phyloP scores from a whole-genome alignment of 2,113 vertebrate genomes.

The Diphyllodes magnificus region DNA sequence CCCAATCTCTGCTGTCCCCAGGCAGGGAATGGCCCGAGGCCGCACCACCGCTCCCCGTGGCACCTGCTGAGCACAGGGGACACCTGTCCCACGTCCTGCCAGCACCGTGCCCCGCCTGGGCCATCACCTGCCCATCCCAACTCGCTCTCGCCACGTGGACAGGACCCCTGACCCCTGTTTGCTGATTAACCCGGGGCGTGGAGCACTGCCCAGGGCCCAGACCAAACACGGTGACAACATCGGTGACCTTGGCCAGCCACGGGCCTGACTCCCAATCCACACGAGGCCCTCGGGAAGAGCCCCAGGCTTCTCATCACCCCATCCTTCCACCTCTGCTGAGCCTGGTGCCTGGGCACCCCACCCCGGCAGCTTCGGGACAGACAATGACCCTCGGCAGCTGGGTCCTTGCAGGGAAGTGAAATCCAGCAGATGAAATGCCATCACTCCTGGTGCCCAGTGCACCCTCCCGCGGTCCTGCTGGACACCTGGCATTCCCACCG shows the following conservation, averaged over 20 bases:
- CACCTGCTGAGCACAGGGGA: fast-evolving
- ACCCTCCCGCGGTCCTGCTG: fast-evolving
- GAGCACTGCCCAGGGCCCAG: background rate
- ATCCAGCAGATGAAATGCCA: fast-evolving
- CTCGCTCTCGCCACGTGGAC: fast-evolving
- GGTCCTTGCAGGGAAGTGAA: background rate
- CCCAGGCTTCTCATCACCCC: fast-evolving
- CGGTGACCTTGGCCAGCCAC: background rate
- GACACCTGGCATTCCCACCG: fast-evolving
- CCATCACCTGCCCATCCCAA: fast-evolving
- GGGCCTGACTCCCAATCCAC: fast-evolving
- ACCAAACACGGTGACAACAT: background rate
- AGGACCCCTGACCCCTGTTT: background rate
- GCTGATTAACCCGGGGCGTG: background rate
- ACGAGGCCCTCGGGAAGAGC: fast-evolving
- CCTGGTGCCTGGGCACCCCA: fast-evolving
- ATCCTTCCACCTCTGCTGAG: fast-evolving
- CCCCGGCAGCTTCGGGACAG: fast-evolving
- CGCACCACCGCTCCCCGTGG: fast-evolving
- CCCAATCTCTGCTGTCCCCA: background rate
- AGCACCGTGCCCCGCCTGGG: fast-evolving
- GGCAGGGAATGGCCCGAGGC: fast-evolving
- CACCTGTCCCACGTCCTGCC: background rate
- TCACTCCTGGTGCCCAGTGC: background rate
- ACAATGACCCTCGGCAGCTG: fast-evolving